phyloP scores from a whole-genome alignment of 92 coral and sea anemone species.

The Heteractis magnifica region DNA sequence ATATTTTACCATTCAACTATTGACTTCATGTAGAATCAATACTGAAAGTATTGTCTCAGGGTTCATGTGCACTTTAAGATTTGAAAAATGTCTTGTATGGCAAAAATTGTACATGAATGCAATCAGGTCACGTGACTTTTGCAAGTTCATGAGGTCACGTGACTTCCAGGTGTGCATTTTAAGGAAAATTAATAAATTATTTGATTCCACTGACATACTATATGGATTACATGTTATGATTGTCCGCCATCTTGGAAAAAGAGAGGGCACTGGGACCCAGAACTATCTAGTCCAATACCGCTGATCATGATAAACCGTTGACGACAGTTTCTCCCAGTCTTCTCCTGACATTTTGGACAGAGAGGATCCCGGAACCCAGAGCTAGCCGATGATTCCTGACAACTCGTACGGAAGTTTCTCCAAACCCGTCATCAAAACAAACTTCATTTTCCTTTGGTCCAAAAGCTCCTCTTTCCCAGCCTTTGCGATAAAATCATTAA shows the following conservation, averaged over 20 bases:
- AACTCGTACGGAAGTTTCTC: constrained; percentile 40
- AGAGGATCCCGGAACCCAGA: not conserved
- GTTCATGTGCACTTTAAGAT: not conserved
- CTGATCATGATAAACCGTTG: not conserved
- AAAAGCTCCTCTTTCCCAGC: constrained; percentile 26
- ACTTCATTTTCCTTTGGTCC: constrained; percentile 24
- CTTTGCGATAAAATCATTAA: constrained; percentile 29
- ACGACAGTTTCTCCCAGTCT: not conserved
- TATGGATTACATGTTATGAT: too few relatives aligned
- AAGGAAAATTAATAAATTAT: too few relatives aligned
- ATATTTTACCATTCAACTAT: too few relatives aligned
- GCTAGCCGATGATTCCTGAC: not conserved
- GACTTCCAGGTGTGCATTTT: too few relatives aligned
- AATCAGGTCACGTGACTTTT: not conserved
- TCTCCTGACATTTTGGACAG: too few relatives aligned
- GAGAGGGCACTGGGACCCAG: too few relatives aligned
- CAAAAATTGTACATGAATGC: too few relatives aligned
- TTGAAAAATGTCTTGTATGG: not conserved
- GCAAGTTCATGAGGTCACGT: not conserved
- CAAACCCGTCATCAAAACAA: constrained; percentile 51
- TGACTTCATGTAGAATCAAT: too few relatives aligned
- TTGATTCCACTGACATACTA: too few relatives aligned
- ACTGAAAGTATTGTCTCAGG: too few relatives aligned
- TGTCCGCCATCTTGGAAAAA: too few relatives aligned
- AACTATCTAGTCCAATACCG: too few relatives aligned